Conservation (phyloP, 2,797 vertebrate genomes). For the Crocidura indochinensis region DNA sequence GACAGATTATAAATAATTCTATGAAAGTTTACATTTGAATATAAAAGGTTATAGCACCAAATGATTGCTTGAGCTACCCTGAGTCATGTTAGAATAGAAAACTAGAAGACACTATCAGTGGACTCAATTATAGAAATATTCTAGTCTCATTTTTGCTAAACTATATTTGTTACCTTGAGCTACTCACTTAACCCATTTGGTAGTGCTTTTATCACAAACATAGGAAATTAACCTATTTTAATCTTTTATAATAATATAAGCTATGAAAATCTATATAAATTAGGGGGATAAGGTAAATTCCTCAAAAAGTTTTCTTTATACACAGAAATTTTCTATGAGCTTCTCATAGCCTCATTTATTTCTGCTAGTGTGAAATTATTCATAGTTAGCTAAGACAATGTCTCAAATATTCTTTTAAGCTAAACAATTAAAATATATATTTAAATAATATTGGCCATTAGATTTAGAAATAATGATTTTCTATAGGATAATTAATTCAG, state of each 20-base stretch:
- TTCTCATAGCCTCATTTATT: slow-evolving; percentile 78
- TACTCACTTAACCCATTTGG: slow-evolving; percentile 7
- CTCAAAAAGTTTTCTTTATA: slow-evolving; percentile 44
- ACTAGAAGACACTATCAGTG: not conserved
- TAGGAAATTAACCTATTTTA: not conserved
- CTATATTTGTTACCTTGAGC: not conserved
- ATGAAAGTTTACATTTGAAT: slow-evolving; percentile 52
- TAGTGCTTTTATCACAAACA: not conserved
- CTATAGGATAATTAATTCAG: slow-evolving; percentile 73
- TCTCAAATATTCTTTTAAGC: slow-evolving; percentile 74
- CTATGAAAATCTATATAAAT: slow-evolving; percentile 24
- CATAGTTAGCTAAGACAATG: slow-evolving; percentile 76
- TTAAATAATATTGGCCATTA: slow-evolving; percentile 41
- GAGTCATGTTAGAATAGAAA: slow-evolving; percentile 48
- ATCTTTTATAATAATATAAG: slow-evolving; percentile 24
- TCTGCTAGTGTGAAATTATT: slow-evolving; percentile 69
- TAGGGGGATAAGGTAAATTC: not conserved
- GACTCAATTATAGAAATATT: not conserved
- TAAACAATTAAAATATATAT: slow-evolving; percentile 66
- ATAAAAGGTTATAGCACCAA: not conserved
- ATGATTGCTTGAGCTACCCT: not conserved
- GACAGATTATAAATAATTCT: slow-evolving; percentile 17
- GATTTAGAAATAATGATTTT: slow-evolving; percentile 77
- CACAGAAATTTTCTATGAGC: slow-evolving; percentile 46
- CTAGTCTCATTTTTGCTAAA: slow-evolving; percentile 51